phyloP scores from a whole-genome alignment of 2,888 invertebrate genomes.

The Epinotia ramella region DNA sequence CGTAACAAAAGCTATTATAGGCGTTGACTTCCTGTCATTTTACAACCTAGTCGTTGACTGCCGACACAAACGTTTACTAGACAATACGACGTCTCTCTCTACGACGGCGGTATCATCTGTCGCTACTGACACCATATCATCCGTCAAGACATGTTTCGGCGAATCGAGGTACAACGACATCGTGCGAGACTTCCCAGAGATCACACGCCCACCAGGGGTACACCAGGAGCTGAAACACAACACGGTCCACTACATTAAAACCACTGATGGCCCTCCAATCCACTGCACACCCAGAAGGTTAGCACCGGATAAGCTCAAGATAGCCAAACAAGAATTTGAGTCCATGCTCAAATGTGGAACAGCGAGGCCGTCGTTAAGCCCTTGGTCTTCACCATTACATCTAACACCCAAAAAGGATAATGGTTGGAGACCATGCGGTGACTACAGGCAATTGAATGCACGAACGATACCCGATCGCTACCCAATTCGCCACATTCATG shows the following conservation, averaged over 20 bases:
- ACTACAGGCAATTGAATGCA: too few species aligned
- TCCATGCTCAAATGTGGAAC: neutral
- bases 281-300: constrained; percentile 4
- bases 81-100: neutral
- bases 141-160: constrained; percentile 1
- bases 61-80: neutral
- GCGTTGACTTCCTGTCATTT: constrained; percentile 19
- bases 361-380: too few species aligned
- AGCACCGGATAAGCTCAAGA: neutral
- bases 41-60: constrained; percentile 4
- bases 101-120: neutral
- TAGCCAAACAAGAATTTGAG: neutral
- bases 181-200: neutral
- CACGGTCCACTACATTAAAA: constrained; percentile 13
- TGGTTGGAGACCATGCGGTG: too few species aligned
- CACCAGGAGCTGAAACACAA: constrained; percentile 5
- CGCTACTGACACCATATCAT: neutral
- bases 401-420: too few species aligned
- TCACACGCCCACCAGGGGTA: constrained; percentile 1
- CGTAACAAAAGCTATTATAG: constrained; percentile 26
- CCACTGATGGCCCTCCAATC: constrained; percentile 8
- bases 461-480: too few species aligned
- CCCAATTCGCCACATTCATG: too few species aligned
- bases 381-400: too few species aligned
- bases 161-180: neutral